phyloP scores from a whole-genome alignment of 2,797 vertebrate genomes.

The Pachyuromys duprasi region DNA sequence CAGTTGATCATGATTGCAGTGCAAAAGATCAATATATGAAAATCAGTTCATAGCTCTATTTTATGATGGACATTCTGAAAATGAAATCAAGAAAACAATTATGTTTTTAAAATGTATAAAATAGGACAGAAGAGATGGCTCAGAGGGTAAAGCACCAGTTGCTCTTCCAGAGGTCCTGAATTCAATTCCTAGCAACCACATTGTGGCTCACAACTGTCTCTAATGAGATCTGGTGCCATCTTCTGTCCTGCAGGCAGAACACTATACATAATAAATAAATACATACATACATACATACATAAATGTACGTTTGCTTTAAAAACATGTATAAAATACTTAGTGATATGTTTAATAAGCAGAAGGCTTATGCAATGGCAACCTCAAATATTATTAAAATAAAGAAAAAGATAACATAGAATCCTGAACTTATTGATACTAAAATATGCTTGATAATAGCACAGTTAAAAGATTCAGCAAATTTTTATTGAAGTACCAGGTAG shows the following conservation, averaged over 20 bases:
- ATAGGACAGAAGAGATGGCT: too few relatives aligned
- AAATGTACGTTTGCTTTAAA: too few relatives aligned
- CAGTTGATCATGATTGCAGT: background rate
- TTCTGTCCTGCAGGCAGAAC: too few relatives aligned
- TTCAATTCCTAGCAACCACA: too few relatives aligned
- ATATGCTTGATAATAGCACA: background rate
- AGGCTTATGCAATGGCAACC: background rate
- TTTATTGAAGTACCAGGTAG: background rate
- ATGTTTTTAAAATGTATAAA: background rate
- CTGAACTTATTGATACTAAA: background rate
- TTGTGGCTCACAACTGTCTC: too few relatives aligned
- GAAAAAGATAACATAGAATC: background rate
- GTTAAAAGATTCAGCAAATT: slow-evolving; percentile 1
- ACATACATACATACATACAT: too few relatives aligned
- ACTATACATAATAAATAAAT: too few relatives aligned
- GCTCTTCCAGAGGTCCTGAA: too few relatives aligned
- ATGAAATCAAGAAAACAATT: background rate
- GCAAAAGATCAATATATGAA: background rate
- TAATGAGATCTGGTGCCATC: too few relatives aligned
- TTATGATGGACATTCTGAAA: background rate
- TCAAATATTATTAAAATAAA: slow-evolving; percentile 9
- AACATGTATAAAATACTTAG: background rate
- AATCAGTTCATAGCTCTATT: background rate
- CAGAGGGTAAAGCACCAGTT: too few relatives aligned
- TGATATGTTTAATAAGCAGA: background rate